phyloP scores from a whole-genome alignment of 2,888 invertebrate species.

The Troides oblongomaculatus region DNA sequence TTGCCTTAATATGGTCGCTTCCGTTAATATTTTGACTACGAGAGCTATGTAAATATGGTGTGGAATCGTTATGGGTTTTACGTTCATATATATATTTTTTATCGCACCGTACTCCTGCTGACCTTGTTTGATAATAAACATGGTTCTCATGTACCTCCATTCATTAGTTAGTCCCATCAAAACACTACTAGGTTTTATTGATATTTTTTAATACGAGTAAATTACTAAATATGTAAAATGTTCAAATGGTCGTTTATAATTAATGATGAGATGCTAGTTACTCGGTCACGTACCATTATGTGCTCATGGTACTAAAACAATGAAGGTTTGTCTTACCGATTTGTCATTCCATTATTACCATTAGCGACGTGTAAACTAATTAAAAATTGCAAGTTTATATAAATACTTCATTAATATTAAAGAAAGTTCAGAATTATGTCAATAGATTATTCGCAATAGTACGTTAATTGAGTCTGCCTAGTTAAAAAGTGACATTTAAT shows the following conservation, averaged over 20 bases:
- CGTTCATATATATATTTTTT: not conserved
- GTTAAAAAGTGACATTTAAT: not conserved
- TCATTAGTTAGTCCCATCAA: no score
- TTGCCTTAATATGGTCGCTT: slow-evolving; percentile 13
- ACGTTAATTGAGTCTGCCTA: not conserved
- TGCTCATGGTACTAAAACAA: not conserved
- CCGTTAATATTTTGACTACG: not conserved
- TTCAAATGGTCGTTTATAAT: no score
- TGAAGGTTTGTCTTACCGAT: not conserved
- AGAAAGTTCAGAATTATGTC: not conserved
- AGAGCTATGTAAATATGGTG: not conserved
- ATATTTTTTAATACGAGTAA: no score
- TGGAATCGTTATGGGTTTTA: not conserved
- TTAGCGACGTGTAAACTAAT: not conserved
- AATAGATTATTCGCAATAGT: not conserved
- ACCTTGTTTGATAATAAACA: no score
- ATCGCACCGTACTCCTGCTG: no score
- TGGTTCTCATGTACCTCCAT: no score
- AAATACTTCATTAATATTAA: not conserved
- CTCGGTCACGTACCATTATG: no score
- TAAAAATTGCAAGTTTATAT: not conserved
- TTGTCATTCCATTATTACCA: not conserved
- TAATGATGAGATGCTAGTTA: no score
- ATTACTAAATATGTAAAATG: no score
- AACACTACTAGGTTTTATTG: no score